phyloP scores from a whole-genome alignment of 2,113 vertebrate species.

The Suricata suricatta region DNA sequence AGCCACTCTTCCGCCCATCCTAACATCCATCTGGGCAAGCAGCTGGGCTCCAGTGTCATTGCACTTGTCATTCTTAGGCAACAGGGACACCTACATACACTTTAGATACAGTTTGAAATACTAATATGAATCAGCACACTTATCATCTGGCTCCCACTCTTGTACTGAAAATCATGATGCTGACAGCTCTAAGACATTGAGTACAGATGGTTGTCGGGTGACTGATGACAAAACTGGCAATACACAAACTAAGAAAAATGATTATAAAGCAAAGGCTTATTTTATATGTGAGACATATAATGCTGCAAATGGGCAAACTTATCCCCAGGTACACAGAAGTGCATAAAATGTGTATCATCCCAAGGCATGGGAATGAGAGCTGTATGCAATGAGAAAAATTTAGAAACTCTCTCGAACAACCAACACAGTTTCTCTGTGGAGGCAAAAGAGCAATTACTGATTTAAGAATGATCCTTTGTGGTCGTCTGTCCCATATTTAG shows the following conservation, averaged over 20 bases:
- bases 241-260: background rate
- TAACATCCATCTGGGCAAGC: conserved; percentile 98
- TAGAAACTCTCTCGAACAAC: too few species aligned
- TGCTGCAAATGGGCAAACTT: background rate
- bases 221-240: conserved; percentile 20
- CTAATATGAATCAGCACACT: conserved; percentile 76
- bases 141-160: background rate
- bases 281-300: conserved; percentile 31
- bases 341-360: background rate
- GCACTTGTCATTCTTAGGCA: conserved; percentile 92
- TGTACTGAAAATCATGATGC: background rate
- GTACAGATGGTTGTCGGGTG: background rate
- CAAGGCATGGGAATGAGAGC: conserved; percentile 67
- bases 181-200: background rate
- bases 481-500: too few species aligned
- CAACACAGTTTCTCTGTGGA: too few species aligned
- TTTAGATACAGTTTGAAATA: too few species aligned
- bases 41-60: conserved; percentile 97
- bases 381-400: too few species aligned
- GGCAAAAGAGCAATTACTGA: too few species aligned
- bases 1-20: conserved; percentile 97
- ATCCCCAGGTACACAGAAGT: background rate
- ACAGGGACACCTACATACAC: too few species aligned
- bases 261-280: background rate
- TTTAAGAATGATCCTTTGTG: too few species aligned